Conservation (phyloP, 2,113 vertebrate genomes). For the Silurus glanis region DNA sequence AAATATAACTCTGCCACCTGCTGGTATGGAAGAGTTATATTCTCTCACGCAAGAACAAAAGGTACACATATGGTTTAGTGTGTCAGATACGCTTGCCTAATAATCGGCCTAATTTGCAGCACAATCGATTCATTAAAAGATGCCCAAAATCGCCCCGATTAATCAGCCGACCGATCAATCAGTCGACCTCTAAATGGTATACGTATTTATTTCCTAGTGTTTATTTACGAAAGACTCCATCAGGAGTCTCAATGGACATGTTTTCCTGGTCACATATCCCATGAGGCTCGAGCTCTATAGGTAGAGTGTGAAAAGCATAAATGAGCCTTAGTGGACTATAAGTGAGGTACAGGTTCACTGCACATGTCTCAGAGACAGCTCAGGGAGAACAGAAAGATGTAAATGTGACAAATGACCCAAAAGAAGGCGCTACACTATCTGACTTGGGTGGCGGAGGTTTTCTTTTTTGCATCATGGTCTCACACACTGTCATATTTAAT, state of each 20-base stretch:
- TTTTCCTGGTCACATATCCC: neutral
- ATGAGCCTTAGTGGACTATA: neutral
- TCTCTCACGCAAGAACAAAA: too few relatives aligned
- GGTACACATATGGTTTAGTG: too few relatives aligned
- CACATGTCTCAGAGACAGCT: neutral
- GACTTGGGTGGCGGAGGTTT: neutral
- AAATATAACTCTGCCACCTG: too few relatives aligned
- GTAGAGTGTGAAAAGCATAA: neutral
- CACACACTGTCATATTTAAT: neutral
- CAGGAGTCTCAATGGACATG: neutral
- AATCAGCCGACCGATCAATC: too few relatives aligned
- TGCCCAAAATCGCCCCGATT: too few relatives aligned
- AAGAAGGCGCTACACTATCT: neutral
- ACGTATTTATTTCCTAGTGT: neutral
- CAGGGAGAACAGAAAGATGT: neutral
- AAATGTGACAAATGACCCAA: conserved; percentile 1
- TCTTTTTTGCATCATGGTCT: neutral
- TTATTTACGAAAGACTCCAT: neutral
- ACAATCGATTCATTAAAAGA: too few relatives aligned
- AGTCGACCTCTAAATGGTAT: too few relatives aligned
- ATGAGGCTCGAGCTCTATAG: neutral
- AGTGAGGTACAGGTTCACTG: conserved; percentile 11
- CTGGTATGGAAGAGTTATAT: too few relatives aligned
- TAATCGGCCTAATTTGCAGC: too few relatives aligned
- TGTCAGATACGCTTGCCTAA: too few relatives aligned